Evolutionary conservation across 2,888 invertebrate genomes (phyloP).

Genomic region (Plusia festucae): DNA sequence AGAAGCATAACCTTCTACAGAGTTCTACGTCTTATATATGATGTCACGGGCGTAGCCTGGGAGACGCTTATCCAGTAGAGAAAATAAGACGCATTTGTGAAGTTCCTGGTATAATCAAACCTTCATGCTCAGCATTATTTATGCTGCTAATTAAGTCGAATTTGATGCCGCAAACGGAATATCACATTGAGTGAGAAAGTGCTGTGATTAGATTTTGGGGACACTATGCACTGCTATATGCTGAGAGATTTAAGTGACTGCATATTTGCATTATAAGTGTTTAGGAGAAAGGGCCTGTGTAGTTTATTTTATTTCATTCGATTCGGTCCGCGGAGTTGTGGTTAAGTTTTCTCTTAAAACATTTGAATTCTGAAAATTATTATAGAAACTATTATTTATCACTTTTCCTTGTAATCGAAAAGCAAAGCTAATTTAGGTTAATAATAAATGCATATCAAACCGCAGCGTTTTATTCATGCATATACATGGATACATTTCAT

Average conservation of each 20-base stretch:
- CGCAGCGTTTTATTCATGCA: neutral
- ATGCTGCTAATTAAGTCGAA: too few species aligned
- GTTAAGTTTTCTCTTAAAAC: slow-evolving; percentile 37
- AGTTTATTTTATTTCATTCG: slow-evolving; percentile 25
- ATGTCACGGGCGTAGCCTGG: too few species aligned
- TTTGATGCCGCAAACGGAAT: too few species aligned
- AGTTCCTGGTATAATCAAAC: too few species aligned
- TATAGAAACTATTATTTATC: slow-evolving; percentile 15
- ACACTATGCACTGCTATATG: neutral
- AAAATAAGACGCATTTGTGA: too few species aligned
- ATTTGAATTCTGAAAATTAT: slow-evolving; percentile 22
- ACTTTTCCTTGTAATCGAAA: neutral
- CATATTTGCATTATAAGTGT: slow-evolving; percentile 32
- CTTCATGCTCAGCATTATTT: too few species aligned
- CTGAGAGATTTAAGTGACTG: neutral
- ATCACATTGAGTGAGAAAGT: neutral
- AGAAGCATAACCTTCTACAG: too few species aligned
- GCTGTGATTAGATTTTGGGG: neutral
- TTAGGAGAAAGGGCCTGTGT: slow-evolving; percentile 35
- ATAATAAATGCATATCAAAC: neutral
- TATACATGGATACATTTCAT: neutral
- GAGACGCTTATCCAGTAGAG: too few species aligned
- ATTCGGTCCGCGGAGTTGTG: slow-evolving; percentile 28
- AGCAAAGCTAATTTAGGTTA: neutral
- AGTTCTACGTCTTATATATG: too few species aligned